Percentiles rank a stretch among this genome's conserved stretches.
These are phyloP conservation scores for Orestias chungarensis DNA, from an alignment of 2,797 vertebrate species.

Conservation along the genomic window DNA sequence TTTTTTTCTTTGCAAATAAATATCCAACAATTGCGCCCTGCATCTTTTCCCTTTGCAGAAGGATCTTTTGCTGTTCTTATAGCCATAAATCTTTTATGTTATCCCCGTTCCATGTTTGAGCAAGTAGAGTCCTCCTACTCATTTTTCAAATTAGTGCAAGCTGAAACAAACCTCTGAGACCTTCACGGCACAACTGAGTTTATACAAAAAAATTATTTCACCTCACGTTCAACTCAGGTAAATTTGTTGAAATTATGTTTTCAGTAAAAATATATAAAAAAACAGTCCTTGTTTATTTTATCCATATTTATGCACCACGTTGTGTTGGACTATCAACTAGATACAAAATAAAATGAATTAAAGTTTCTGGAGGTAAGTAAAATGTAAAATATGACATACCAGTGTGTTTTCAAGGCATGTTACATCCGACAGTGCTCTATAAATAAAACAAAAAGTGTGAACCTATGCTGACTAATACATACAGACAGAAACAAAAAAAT, in stretches of 20 bases:
- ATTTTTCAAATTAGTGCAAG: too few species aligned
- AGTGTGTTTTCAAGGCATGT: background rate
- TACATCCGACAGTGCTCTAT: background rate
- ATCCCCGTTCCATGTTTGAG: too few species aligned
- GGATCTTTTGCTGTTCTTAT: background rate
- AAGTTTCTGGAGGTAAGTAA: background rate
- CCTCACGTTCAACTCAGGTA: too few species aligned
- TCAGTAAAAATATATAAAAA: background rate
- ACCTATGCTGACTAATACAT: constrained; percentile 8
- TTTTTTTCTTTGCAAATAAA: background rate
- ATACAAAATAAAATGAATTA: background rate
- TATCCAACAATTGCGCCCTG: background rate
- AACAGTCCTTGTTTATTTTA: background rate
- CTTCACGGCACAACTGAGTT: background rate
- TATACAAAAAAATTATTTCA: background rate
- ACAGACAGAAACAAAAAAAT: constrained; percentile 21
- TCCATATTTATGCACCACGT: background rate
- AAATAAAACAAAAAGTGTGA: background rate
- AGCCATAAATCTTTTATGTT: too few species aligned
- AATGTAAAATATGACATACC: background rate
- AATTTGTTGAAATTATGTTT: background rate
- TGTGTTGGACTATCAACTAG: background rate
- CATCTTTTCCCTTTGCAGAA: background rate
- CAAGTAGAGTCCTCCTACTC: too few species aligned
- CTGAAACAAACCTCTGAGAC: background rate